Evolutionary conservation across 2,113 vertebrate genomes (phyloP), one percentile per base, ranked within the genome.

Genomic region (Amphiprion percula): DNA sequence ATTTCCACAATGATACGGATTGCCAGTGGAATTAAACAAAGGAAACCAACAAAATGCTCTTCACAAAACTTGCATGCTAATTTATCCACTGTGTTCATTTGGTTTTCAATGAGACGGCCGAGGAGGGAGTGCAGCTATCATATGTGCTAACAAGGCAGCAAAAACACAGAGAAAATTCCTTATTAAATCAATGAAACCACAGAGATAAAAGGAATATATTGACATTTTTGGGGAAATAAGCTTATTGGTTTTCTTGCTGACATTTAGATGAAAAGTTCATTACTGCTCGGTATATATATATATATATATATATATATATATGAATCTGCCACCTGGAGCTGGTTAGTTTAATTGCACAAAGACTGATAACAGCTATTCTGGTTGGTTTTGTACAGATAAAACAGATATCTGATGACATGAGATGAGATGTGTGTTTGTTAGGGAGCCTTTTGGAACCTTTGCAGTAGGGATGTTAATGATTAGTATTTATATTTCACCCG

Each of bases 11-110:
- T 67, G 55, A 69, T 80, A 76, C 56, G 26, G 23, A 77, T 82
- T 10, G 24, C 53, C 68, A n/a, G 71, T 58, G 19, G 75, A 79
- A 76, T 86, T 64, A 66, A 55, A 83, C 60, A 83, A 84, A 76
- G 23, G 37, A 64, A 79, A 66, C 23, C 8, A 59, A 70, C 26
- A 60, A 66, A 76, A 77, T 47, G 67, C 30, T 60, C 11, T 24
- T 39, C 23, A 59, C 54, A 14, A 70, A 76, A 78, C 46, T 9
- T 26, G 72, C 68, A 75, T 78, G 26, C 67, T 77, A 66, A 82
- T 84, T 62, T 24, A 69, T 64, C 23, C 62, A 49, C 44, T 30
- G 65, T 47, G 68, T 74, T 65, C 1, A 65, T 82, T 78, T 68
- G 52, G 16, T 50, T 66, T 76, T 82, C 28, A 68, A 2, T 33